Evolutionary conservation across 2,113 vertebrate species (phyloP).

Genomic region (Eurypyga helias): DNA sequence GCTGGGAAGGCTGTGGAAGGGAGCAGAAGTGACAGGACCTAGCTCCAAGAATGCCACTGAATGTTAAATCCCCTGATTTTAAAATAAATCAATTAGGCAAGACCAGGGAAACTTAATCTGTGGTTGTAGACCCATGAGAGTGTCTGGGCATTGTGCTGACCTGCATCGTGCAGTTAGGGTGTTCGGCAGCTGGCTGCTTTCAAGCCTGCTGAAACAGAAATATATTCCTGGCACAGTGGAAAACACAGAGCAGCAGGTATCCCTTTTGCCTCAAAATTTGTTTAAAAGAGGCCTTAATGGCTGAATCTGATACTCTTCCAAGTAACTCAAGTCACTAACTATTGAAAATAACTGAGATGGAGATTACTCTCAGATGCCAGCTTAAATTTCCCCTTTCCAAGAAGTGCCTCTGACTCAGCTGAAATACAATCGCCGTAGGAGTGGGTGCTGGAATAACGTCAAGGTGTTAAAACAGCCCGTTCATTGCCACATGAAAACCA

Average conservation of each 20-base stretch:
- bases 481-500: neutral
- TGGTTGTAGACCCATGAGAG: neutral
- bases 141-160: neutral
- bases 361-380: neutral
- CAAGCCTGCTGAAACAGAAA: neutral
- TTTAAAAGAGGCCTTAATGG: neutral
- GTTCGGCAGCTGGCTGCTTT: neutral
- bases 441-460: neutral
- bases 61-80: neutral
- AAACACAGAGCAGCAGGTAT: neutral
- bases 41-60: neutral
- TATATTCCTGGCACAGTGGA: neutral
- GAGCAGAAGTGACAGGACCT: neutral
- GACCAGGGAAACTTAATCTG: neutral
- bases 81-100: neutral
- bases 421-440: neutral
- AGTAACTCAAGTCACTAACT: neutral
- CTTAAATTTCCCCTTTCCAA: slow-evolving; percentile 18
- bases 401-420: neutral
- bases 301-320: neutral
- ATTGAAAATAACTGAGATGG: neutral
- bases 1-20: neutral
- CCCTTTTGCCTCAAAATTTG: neutral
- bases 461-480: neutral
- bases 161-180: neutral